A percentile compares a stretch with the other conserved stretches of the same genome.
phyloP scores from a whole-genome alignment of 1,140 invertebrate genomes.

The Goniozus legneri region DNA sequence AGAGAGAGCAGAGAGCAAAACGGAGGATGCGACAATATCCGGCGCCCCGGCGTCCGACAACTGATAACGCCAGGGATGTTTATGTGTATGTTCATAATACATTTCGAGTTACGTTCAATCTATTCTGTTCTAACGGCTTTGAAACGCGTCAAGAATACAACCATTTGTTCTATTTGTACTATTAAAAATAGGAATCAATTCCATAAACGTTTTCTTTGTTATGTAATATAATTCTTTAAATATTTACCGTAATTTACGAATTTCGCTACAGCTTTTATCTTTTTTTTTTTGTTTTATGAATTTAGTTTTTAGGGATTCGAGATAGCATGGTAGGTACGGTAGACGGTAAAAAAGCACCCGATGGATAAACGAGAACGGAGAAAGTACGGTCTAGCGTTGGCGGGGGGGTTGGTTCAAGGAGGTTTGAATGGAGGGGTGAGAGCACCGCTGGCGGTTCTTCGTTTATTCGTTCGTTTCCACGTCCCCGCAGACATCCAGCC shows the following conservation, averaged over 20 bases:
- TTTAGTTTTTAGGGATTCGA: too few relatives aligned
- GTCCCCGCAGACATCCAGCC: slow-evolving; percentile 51
- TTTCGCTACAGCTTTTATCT: too few relatives aligned
- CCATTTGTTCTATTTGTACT: too few relatives aligned
- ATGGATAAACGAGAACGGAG: slow-evolving; percentile 1
- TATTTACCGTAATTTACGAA: too few relatives aligned
- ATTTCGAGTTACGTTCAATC: slow-evolving; percentile 35
- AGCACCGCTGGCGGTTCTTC: slow-evolving; percentile 25
- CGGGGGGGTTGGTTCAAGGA: slow-evolving; percentile 28
- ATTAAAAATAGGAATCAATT: too few relatives aligned
- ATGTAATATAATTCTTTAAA: too few relatives aligned
- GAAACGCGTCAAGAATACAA: not conserved
- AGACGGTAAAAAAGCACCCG: not conserved
- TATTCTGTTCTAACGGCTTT: slow-evolving; percentile 18
- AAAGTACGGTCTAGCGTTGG: slow-evolving; percentile 9
- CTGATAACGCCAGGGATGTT: slow-evolving; percentile 56
- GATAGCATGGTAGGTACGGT: slow-evolving; percentile 36
- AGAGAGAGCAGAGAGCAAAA: slow-evolving; percentile 36
- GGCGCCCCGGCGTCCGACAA: slow-evolving; percentile 56
- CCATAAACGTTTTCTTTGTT: too few relatives aligned
- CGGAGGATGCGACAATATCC: slow-evolving; percentile 57
- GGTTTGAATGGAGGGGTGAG: slow-evolving; percentile 9
- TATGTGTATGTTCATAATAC: slow-evolving; percentile 54
- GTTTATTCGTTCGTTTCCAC: slow-evolving; percentile 38
- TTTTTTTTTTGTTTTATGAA: too few relatives aligned